Evolutionary conservation across 1,140 invertebrate species (phyloP), one percentile per base, ranked within the genome.

Genomic region (Onthophagus taurus): DNA sequence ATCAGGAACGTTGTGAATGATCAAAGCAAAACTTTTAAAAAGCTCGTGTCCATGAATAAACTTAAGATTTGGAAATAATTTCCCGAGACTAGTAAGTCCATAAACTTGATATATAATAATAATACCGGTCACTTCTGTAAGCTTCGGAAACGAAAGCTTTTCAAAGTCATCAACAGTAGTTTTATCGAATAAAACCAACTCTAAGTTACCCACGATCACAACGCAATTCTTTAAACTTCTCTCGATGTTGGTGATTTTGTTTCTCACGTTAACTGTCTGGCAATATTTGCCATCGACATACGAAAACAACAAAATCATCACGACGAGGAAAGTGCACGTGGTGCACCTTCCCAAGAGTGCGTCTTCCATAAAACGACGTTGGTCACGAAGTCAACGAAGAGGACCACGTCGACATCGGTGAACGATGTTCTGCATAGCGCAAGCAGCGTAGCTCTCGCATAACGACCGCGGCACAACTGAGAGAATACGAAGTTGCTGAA

Each of bases 61-160:
- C n/a, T 83, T 68, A 54, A 99, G 70, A 68, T 97, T 97, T 6
- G 95, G 95, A 65, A 99, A 97, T 17, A 98, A 68, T 49, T 79
- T 71, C 6, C 78, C 76, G 14, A 99, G 67, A 34, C 83, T 85
- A 24, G 71, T 72, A 12, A 98, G 65, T 26, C 84, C 83, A 51
- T 74, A 74, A 9, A 89, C 79, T 49, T 87, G 76, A 59, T 77
- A 86, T 2, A 90, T 52, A 11, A 89, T 54, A 31, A 90, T 62
- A 57, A 80, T 83, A 47, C 74, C 81, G 12, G 78, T 82, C 37
- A 87, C 80, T 68, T 85, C 64, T 35, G 64, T 62, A 21, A 76
- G 57, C 12, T 80, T 68, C 4, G 81, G 81, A 63, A 80, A 84
- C 21, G 60, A 66, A 26, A 77, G 57, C 49, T 76, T 71, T 29